Base-by-base conservation (phyloP, 2,888 invertebrate genomes). In the Drosophila barbarae region DNA sequence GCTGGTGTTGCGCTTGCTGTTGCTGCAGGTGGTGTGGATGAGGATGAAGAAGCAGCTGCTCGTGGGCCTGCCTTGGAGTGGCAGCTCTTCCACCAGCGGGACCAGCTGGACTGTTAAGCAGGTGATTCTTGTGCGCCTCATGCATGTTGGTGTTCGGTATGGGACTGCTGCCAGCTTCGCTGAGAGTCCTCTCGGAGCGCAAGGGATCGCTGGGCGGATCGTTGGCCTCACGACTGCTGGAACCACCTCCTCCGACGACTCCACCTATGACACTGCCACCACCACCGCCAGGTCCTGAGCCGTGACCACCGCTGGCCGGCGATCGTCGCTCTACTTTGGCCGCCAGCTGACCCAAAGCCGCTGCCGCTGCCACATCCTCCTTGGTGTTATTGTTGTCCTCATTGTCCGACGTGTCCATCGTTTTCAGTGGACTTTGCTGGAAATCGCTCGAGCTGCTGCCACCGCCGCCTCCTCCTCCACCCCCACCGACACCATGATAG, bases 371-470 rank as follows among this genome's bases (percentile, higher is more conserved):
- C 42, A 73, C 63, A 47, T 78, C 78, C 47, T 82, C 74, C 15
- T 84, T 74, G 38, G 82, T 71, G 12, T 69, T 69, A 13, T 49
- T 72, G 60, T 85, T 86, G 7, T 87, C 86, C 65, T 87, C 87
- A 30, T 84, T 86, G 13, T 87, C 87, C 5, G 85, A 85, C 3
- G 85, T 86, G 39, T 87, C 87, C 78, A 87, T 87, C 23, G 87
- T 82, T 50, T 87, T 87, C 55, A 87, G 84, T 0, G 88, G 87
- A 67, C 87, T 87, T 3, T 77, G 80, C 30, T 82, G 80, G 54
- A 84, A 85, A 18, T 87, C 88, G 56, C 87, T 87, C 64, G 46
- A 47, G 2, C 85, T 87, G 58, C 87, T 87, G 68, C 87, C 86
- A n/a, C 87, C 87, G 1, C 87, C 86, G 4, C 71, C 50, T 1